Percentiles rank a stretch among this genome's conserved stretches.
Conservation (phyloP, 2,113 vertebrate genomes). For the Platysternon megacephalum region DNA sequence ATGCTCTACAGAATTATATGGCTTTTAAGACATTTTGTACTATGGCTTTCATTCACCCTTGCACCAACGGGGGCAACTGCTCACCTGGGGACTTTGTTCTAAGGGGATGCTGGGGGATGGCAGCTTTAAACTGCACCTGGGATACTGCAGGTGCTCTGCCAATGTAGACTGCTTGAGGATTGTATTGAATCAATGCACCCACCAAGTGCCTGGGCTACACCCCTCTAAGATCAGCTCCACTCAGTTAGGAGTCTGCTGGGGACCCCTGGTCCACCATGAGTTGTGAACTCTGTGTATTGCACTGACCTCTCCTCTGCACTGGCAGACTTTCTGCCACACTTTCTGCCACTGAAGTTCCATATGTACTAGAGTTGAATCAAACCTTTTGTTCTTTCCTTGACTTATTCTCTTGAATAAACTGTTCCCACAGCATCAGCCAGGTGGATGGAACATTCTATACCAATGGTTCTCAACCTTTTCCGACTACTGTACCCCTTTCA, state of each 20-base stretch:
- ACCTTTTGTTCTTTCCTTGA: slow-evolving; percentile 63
- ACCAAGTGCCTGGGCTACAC: background rate
- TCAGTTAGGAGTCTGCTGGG: slow-evolving; percentile 29
- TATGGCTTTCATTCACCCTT: background rate
- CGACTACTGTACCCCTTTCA: too few species aligned
- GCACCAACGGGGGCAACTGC: background rate
- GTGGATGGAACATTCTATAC: background rate
- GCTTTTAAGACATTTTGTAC: slow-evolving; percentile 8
- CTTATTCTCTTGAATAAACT: slow-evolving; percentile 54
- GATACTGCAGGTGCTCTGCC: background rate
- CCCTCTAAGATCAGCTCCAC: slow-evolving; percentile 43
- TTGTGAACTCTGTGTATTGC: slow-evolving; percentile 23
- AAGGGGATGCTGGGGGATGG: background rate
- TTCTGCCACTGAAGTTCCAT: background rate
- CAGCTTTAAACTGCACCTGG: background rate
- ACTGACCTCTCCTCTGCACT: background rate
- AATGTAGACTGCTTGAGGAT: slow-evolving; percentile 45
- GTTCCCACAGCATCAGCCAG: background rate
- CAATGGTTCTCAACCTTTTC: too few species aligned
- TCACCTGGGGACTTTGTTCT: background rate
- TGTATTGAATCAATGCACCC: slow-evolving; percentile 33
- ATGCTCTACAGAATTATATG: slow-evolving; percentile 38
- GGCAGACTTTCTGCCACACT: slow-evolving; percentile 25
- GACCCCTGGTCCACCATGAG: background rate
- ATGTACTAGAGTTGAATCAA: slow-evolving; percentile 58